A percentile compares a stretch with the other conserved stretches of the same genome.
Evolutionary conservation across 2,797 vertebrate genomes (phyloP).

Genomic region (Intellagama lesueurii): DNA sequence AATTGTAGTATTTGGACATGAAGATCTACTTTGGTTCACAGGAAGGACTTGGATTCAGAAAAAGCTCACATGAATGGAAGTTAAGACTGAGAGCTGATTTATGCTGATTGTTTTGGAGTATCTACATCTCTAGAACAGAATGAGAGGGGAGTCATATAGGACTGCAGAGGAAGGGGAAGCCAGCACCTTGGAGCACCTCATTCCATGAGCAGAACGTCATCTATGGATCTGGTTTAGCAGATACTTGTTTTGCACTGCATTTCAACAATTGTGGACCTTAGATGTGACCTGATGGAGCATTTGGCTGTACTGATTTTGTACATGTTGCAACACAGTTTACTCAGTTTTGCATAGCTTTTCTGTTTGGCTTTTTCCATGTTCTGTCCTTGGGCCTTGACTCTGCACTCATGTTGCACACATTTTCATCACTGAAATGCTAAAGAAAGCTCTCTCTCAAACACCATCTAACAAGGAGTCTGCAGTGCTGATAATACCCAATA

Average conservation of each 20-base stretch:
- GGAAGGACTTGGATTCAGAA: background rate
- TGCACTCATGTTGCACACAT: background rate
- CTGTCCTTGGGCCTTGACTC: background rate
- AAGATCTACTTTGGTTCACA: background rate
- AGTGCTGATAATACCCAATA: conserved; percentile 12
- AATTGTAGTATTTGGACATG: no score
- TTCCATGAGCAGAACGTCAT: no score
- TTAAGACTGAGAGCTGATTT: background rate
- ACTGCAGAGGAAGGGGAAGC: background rate
- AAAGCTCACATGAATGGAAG: background rate
- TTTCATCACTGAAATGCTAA: background rate
- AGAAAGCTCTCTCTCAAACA: background rate
- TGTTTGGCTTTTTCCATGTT: background rate
- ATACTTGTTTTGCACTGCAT: background rate
- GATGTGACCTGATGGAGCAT: background rate
- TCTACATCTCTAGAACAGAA: background rate
- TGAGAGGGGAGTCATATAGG: no score
- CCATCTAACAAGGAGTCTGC: background rate
- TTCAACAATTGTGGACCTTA: background rate
- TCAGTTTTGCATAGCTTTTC: background rate
- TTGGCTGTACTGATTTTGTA: background rate
- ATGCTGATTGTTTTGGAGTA: background rate
- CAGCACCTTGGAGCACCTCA: background rate
- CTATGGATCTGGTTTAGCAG: no score
- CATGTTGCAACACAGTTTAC: background rate